Conservation (phyloP, 2,113 vertebrate genomes). For the Protobothrops mucrosquamatus region DNA sequence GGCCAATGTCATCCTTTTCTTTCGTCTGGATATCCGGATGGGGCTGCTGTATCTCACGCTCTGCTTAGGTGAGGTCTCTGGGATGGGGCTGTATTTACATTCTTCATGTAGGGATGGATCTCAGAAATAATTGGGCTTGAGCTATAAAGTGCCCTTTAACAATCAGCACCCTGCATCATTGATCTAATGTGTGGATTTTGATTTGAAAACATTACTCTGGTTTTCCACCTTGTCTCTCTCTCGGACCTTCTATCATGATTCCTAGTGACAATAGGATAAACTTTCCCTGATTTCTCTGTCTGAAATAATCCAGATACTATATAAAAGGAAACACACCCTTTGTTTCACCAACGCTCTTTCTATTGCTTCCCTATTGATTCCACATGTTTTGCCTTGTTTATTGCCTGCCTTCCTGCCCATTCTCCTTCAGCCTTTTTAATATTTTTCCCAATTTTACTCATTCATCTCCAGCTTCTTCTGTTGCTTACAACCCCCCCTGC, state of each 20-base stretch:
- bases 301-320: neutral
- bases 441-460: neutral
- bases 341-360: neutral
- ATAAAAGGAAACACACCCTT: neutral
- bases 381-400: neutral
- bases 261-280: neutral
- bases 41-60: constrained; percentile 88
- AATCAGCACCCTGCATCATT: neutral
- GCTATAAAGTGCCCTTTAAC: neutral
- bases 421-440: neutral
- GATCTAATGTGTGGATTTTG: neutral
- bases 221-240: neutral
- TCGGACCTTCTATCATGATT: neutral
- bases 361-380: neutral
- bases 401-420: neutral
- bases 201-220: neutral
- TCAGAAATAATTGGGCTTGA: neutral
- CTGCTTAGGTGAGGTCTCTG: constrained; percentile 82
- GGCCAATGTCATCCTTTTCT: constrained; percentile 92
- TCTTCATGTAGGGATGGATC: neutral
- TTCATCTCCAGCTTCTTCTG: neutral
- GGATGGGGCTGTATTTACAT: neutral
- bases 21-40: constrained; percentile 90
- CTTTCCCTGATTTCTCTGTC: neutral
- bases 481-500: neutral